Evolutionary conservation across 1,140 invertebrate species (phyloP).

Genomic region (Anastrepha obliqua): DNA sequence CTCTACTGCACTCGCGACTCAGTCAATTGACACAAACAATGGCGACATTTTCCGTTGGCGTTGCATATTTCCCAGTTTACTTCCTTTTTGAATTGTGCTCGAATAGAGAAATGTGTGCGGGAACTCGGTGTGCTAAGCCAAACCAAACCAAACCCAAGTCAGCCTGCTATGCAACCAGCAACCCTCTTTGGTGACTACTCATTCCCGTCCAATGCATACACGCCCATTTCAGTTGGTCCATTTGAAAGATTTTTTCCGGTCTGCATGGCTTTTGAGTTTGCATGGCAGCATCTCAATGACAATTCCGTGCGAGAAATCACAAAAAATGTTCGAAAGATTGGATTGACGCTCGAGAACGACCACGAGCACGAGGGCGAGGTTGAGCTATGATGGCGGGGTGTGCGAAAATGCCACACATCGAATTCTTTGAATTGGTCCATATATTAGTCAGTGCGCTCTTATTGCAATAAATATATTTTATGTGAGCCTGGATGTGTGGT

Average conservation of each 20-base stretch:
- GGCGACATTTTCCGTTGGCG: constrained; percentile 55
- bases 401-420: background rate
- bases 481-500: background rate
- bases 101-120: background rate
- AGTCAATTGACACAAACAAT: constrained; percentile 56
- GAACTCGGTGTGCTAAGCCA: background rate
- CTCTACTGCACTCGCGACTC: background rate
- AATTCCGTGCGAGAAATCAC: constrained; percentile 50
- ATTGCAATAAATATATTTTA: constrained; percentile 25
- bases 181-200: background rate
- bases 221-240: constrained; percentile 14
- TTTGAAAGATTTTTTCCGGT: constrained; percentile 51
- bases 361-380: background rate
- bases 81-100: background rate
- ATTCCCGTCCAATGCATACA: background rate
- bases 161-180: background rate
- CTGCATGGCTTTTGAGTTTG: constrained; percentile 42
- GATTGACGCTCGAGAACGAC: background rate
- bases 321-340: constrained; percentile 7
- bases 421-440: constrained; percentile 31
- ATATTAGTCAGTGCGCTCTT: constrained; percentile 31
- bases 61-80: constrained; percentile 40
- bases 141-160: background rate
- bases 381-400: background rate
- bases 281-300: constrained; percentile 50